Base-by-base conservation (phyloP, 2,888 invertebrate genomes). In the Alsophila aescularia region DNA sequence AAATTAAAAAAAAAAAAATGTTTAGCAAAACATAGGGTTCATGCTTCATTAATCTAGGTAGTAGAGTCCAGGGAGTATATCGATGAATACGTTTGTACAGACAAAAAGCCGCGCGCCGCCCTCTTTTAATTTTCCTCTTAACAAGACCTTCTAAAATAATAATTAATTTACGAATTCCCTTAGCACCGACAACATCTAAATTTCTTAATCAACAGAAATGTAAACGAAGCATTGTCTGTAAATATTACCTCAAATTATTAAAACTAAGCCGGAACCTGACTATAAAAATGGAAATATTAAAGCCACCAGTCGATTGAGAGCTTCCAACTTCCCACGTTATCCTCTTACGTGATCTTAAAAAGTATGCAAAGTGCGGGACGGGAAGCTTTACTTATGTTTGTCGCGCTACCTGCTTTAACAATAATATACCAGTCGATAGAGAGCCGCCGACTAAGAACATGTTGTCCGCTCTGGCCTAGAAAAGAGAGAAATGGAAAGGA, bases 201-300 rank as follows among this genome's bases (percentile, higher is more conserved):
- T 40, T 52, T 49, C 37, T 31, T 12, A 12, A 36, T 43, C 18
- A 41, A 37, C 6, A 36, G 24, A 52, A 31, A 43, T 10, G 7
- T 16, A 52, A 54, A 52, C 45, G 40, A 41, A 57, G 45, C 58
- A 50, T 61, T 52, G 27, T 43, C 31, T 32, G 34, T 44, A 42
- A 48, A 48, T 64, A 61, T 69, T 62, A 51, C 52, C 55, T 54
- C 59, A 47, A 66, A 64, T 69, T 67, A 69, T 67, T 60, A 58
- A 67, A 62, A 67, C 64, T 65, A 32, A 66, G 66, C 58, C 52
- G 21, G 35, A 10, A 12, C 31, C 27, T 14, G 39, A 12, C 43
- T 45, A 45, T 47, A 56, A 60, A 60, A 60, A 56, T 31, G 51
- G 42, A 47, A 57, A 50, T 43, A 18, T 9, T 42, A 8, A 27